Base-by-base conservation (phyloP, 2,113 vertebrate species). In the Phrynosoma blainvillii region DNA sequence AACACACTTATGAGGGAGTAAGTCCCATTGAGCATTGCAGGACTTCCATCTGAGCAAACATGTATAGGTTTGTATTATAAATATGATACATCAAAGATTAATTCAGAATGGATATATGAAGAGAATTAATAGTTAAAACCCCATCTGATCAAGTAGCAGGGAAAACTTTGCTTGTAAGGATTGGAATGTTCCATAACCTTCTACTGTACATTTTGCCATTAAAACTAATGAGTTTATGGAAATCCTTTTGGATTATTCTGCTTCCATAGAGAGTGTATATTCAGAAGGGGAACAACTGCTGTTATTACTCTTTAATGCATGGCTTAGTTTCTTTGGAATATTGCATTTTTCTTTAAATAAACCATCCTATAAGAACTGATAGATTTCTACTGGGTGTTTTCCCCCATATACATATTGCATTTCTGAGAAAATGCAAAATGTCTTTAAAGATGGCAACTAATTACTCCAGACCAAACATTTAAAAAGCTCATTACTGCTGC, bases 171-270 rank as follows among this genome's bases (percentile, higher is more conserved):
- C 68, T 47, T 82, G 65, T 30, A 23, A 21, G 36, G 20, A 27
- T 32, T 82, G 42, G 66, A 68, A 82, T 70, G 23, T 82, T 82
- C 36, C 47, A 23, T 95, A 95, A 95, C 91, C 1, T 62, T 62
- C 90, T 77, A 93, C 90, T 47, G 10, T 52, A 91, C 66, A 42
- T 88, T 73, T 93, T 95, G 95, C 92, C 94, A 92, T 89, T 94
- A 89, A 93, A 93, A 94, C 89, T 89, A 88, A 84, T 89, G 79
- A 91, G 84, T 40, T 80, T 92, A 92, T 89, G 89, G 91, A 94
- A 94, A 91, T 59, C 80, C 65, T 84, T 87, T 88, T 82, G 54
- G 78, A 79, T 79, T 59, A 59, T 11, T 59, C 30, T 82, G 20
- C 23, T 40, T 82, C 81, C 65, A 47, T 42, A 23, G 65, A 36